Evolutionary conservation across 2,888 invertebrate genomes (phyloP), one percentile per base, ranked within the genome.

Genomic region (Tridacna gigas): DNA sequence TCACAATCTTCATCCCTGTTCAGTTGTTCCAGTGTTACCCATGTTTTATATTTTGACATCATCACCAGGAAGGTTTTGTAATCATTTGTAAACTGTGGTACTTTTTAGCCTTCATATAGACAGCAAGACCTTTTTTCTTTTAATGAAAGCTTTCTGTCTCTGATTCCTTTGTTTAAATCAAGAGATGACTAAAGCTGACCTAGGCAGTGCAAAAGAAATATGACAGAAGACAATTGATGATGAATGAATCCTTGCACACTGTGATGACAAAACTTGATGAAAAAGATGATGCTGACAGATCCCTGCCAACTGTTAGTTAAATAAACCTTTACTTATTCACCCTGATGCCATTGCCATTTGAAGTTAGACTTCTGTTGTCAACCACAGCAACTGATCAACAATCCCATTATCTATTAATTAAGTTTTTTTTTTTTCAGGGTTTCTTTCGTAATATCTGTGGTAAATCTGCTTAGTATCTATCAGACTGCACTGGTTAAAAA

Each of bases 1-100:
- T 86, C 77, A 81, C 73, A 77, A 9, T 74, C 22, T 13, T 79
- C 47, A 28, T 22, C 65, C 74, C 48, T 71, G 71, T 71, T 71
- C 51, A 71, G 71, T 51, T 71, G 71, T 22, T 71, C 71, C 71
- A 71, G 71, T 25, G 71, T 71, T 67, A 37, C 63, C 63, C 1
- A 22, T 63, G 5, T 26, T 7, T 71, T 51, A 26, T 45, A 45
- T 25, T 71, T 48, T 71, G 25, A 22, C 47, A 25, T 26, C 45
- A 22, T 26, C 26, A 71, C 18, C 51, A 15, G 22, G 12, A 25
- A 51, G 51, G 48, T 22, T 51, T 25, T 26, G 12, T 22, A 51
- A 22, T 71, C 51, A 26, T 12, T 69, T 37, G 9, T 71, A 15
- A 25, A 15, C 26, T 71, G 71, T 51, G 71, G 12, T 9, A 26